These are phyloP conservation scores for Bubo scandiacus DNA, from an alignment of 2,113 vertebrate species.

Conservation along the genomic window DNA sequence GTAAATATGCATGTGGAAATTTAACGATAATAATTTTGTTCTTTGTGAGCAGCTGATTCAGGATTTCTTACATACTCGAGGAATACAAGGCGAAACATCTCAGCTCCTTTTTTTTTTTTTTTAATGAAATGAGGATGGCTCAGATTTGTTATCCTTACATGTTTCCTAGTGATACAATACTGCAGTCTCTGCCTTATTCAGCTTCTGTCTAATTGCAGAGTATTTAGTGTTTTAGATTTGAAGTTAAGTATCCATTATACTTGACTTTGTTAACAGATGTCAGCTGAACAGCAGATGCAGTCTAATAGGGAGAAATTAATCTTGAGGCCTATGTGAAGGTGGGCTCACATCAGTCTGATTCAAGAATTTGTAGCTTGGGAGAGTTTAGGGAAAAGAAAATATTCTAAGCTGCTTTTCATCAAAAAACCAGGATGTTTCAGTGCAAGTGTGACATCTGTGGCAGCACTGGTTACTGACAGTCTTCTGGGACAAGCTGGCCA, in stretches of 20 bases:
- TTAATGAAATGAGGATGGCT: neutral
- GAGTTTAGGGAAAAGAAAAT: neutral
- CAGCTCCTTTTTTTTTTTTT: neutral
- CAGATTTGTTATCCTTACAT: neutral
- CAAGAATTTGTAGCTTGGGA: neutral
- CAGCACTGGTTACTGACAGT: neutral
- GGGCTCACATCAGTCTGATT: neutral
- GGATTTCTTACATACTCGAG: neutral
- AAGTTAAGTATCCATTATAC: neutral
- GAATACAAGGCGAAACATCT: neutral
- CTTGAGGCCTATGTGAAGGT: neutral
- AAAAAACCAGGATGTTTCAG: neutral
- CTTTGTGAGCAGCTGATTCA: neutral
- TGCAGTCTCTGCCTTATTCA: slow-evolving; percentile 27
- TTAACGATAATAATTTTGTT: neutral
- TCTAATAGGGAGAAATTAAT: neutral
- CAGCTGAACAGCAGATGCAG: neutral
- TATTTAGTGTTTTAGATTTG: slow-evolving; percentile 13
- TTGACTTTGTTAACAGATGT: neutral
- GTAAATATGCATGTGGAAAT: neutral
- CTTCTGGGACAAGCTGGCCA: neutral
- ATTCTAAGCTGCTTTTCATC: neutral
- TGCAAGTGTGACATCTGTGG: neutral
- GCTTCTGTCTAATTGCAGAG: slow-evolving; percentile 25
- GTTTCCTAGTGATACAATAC: neutral